Percentiles rank a stretch among this genome's conserved stretches.
phyloP scores from a whole-genome alignment of 2,888 invertebrate species.

The Cinara cedri region DNA sequence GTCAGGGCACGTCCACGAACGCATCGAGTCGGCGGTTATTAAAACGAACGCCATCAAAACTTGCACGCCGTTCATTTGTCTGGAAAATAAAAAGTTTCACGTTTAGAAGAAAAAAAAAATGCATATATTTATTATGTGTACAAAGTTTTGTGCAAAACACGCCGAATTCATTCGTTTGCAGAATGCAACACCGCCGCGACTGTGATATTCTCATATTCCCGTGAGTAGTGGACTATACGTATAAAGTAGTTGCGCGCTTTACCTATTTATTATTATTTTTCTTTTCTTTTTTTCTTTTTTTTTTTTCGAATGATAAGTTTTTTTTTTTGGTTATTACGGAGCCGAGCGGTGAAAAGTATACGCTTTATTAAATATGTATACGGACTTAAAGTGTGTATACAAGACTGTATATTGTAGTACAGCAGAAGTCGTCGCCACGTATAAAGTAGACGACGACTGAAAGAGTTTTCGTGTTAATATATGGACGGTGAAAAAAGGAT shows the following conservation, averaged over 20 bases:
- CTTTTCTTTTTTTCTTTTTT: background rate
- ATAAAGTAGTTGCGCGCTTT: background rate
- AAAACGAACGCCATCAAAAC: slow-evolving; percentile 35
- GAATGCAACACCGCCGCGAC: background rate
- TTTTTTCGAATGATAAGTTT: slow-evolving; percentile 22
- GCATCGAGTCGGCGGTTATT: slow-evolving; percentile 59
- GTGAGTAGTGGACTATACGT: background rate
- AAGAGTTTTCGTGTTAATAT: slow-evolving; percentile 8
- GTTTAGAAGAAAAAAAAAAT: background rate
- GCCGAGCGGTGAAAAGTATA: slow-evolving; percentile 1
- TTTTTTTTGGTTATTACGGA: slow-evolving; percentile 13
- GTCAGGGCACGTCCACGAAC: slow-evolving; percentile 72
- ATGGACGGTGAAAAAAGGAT: background rate
- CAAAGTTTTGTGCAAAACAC: background rate
- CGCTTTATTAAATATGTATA: slow-evolving; percentile 43
- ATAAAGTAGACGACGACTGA: background rate
- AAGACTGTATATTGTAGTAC: background rate
- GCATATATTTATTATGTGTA: too few relatives aligned
- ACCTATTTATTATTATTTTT: background rate
- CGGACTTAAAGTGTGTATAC: background rate
- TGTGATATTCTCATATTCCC: background rate
- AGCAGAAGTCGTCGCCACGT: background rate
- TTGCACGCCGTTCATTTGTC: slow-evolving; percentile 38
- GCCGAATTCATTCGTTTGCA: background rate
- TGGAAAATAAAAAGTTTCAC: slow-evolving; percentile 34